phyloP scores from a whole-genome alignment of 2,113 vertebrate species.

The Aptenodytes patagonicus region DNA sequence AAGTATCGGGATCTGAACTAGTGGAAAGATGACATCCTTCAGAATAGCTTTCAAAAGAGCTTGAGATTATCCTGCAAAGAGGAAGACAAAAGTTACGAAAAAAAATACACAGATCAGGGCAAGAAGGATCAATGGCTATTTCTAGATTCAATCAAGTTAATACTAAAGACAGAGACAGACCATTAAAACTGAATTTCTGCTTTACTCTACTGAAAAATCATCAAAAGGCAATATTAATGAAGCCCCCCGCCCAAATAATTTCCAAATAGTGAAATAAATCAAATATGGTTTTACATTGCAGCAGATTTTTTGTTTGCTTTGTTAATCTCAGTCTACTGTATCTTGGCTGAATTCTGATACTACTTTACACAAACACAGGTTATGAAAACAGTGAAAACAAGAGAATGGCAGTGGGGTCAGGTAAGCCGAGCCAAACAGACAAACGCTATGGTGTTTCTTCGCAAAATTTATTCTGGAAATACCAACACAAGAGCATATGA shows the following conservation, averaged over 20 bases:
- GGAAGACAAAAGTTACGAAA: not conserved
- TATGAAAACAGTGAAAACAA: not conserved
- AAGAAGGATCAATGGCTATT: not conserved
- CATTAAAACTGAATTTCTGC: not conserved
- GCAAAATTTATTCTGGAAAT: not conserved
- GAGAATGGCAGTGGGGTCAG: not conserved
- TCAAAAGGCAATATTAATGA: not conserved
- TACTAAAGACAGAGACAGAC: not conserved
- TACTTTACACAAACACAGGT: not conserved
- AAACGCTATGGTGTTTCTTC: not conserved
- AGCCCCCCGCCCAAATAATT: not conserved
- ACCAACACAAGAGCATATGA: not conserved
- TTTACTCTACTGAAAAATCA: not conserved
- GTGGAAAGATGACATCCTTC: slow-evolving; percentile 75
- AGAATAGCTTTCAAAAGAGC: slow-evolving; percentile 77
- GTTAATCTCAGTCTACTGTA: not conserved
- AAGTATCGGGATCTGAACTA: slow-evolving; percentile 76
- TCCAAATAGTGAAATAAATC: not conserved
- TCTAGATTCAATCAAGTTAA: not conserved
- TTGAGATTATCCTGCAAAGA: slow-evolving; percentile 79
- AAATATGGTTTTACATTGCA: not conserved
- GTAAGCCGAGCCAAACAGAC: not conserved
- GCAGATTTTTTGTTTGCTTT: not conserved
- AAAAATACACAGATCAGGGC: not conserved
- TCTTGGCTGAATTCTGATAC: not conserved